A percentile compares a stretch with the other conserved stretches of the same genome.
These are phyloP conservation scores for Pammene aurita DNA, from an alignment of 2,888 invertebrate genomes.

Conservation along the genomic window DNA sequence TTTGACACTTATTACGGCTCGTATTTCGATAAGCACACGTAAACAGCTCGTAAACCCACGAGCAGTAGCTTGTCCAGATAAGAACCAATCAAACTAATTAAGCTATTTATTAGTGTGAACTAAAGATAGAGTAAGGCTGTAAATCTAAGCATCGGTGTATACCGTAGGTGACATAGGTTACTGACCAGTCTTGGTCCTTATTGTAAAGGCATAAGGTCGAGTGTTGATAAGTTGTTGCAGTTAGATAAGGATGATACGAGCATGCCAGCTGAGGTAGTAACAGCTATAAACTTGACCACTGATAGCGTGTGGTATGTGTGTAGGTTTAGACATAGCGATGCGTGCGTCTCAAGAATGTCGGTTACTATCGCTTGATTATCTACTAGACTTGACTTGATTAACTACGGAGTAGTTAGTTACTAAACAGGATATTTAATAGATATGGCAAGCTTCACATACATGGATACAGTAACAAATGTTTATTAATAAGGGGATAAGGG, in stretches of 20 bases:
- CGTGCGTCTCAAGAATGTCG: not conserved
- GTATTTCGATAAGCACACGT: not conserved
- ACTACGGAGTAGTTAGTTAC: not conserved
- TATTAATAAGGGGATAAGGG: too few relatives aligned
- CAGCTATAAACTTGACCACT: not conserved
- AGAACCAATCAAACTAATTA: slow-evolving; percentile 5
- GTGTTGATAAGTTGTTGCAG: not conserved
- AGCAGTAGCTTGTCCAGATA: slow-evolving; percentile 5
- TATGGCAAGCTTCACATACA: too few relatives aligned
- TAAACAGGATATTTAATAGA: too few relatives aligned
- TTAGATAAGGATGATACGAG: not conserved
- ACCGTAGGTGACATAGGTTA: not conserved
- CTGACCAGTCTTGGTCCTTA: not conserved
- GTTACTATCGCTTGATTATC: not conserved
- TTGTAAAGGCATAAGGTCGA: not conserved
- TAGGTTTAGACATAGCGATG: slow-evolving; percentile 2
- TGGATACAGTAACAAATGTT: too few relatives aligned
- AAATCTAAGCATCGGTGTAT: slow-evolving; percentile 11
- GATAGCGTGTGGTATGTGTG: slow-evolving; percentile 7
- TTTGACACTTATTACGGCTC: not conserved
- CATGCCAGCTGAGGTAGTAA: not conserved
- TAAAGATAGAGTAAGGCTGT: not conserved
- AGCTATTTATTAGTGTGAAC: slow-evolving; percentile 5
- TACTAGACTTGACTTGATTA: not conserved
- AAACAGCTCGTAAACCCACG: not conserved